Conservation (phyloP, 2,113 vertebrate genomes). For the Nothoprocta pentlandii region DNA sequence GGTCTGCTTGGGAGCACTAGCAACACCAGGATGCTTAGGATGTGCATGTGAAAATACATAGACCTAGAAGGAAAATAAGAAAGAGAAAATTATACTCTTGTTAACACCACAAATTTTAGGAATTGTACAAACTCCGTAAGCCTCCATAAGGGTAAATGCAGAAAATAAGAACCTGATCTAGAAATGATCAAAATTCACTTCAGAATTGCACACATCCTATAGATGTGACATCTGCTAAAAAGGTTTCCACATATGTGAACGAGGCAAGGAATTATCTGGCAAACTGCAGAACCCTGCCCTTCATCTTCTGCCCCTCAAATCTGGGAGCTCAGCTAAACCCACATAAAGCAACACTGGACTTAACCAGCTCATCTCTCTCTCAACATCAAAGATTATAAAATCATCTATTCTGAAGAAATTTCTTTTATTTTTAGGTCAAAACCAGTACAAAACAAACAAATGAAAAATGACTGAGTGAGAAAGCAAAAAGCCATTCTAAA, state of each 20-base stretch:
- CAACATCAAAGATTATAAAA: neutral
- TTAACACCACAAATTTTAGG: neutral
- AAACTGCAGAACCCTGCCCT: neutral
- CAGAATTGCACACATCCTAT: neutral
- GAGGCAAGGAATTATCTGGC: neutral
- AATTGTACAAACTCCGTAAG: neutral
- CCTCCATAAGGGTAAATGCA: neutral
- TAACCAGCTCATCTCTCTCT: neutral
- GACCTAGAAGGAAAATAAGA: conserved; percentile 82
- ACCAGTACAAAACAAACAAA: neutral
- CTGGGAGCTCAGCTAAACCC: neutral
- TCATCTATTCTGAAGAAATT: neutral
- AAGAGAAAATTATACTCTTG: neutral
- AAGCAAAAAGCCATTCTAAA: neutral
- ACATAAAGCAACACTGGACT: neutral
- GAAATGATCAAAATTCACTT: neutral
- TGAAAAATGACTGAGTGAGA: neutral
- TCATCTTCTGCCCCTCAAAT: neutral
- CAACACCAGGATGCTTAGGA: conserved; percentile 87
- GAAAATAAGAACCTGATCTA: neutral
- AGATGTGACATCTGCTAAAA: neutral
- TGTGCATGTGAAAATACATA: conserved; percentile 93
- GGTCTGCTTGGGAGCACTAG: conserved; percentile 79
- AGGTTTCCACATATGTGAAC: neutral
- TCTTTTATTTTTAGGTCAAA: neutral